Conservation (phyloP, 2,113 vertebrate species). For the Prietella phreatophila region DNA sequence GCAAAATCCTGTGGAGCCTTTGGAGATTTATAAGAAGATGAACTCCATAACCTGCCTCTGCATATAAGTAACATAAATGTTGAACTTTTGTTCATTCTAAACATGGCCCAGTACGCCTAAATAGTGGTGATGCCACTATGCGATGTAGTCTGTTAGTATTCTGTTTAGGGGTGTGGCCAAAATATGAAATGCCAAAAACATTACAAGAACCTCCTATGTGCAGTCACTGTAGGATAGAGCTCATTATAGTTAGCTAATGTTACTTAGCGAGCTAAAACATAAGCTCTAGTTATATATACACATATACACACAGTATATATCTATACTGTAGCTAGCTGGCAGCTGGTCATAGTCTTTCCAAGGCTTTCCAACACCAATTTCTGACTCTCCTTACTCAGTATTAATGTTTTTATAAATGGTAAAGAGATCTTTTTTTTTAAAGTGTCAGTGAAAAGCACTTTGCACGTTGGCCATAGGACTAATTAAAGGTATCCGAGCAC, state of each 20-base stretch:
- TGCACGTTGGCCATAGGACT: too few relatives aligned
- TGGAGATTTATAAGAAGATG: not conserved
- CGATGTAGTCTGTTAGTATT: not conserved
- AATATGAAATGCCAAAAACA: not conserved
- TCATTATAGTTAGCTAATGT: not conserved
- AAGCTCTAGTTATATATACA: not conserved
- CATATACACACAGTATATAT: too few relatives aligned
- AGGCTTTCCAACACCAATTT: too few relatives aligned
- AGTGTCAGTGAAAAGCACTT: too few relatives aligned
- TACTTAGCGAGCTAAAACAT: not conserved
- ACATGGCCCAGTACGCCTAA: not conserved
- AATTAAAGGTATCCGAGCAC: too few relatives aligned
- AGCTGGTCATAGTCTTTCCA: too few relatives aligned
- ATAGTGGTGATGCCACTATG: not conserved
- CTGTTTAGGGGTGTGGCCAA: not conserved
- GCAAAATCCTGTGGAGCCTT: not conserved
- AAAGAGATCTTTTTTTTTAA: too few relatives aligned
- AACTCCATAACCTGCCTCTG: not conserved
- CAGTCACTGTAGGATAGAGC: not conserved
- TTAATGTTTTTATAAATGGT: too few relatives aligned
- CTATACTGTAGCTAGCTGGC: too few relatives aligned
- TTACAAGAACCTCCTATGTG: not conserved
- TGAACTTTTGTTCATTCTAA: not conserved
- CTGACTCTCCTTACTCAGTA: too few relatives aligned
- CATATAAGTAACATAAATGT: not conserved